Base-by-base conservation (phyloP, 2,888 invertebrate genomes). In the Sericinus montela region DNA sequence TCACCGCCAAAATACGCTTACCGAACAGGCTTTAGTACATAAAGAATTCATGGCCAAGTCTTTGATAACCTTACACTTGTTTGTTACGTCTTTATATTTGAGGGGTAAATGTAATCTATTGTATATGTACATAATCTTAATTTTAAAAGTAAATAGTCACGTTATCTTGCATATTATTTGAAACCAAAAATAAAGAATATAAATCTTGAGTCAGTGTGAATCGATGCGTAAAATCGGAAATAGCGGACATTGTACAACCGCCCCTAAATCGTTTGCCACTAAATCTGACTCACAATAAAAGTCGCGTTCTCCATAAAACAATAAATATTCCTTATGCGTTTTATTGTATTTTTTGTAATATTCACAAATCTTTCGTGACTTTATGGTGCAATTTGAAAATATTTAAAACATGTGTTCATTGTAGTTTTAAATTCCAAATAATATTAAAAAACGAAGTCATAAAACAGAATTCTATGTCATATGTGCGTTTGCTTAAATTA, bases 251-350 rank as follows among this genome's bases (percentile, higher is more conserved):
- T 65, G 70, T 63, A 55, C 65, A 59, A 60, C 70, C 59, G 56
- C 67, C 80, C 76, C 75, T 63, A 67, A 73, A 75, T 69, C 73
- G 78, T 72, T 82, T 72, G 74, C 62, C 65, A 72, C 72, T 84
- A 84, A 82, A 84, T 85, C 84, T 84, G 68, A 75, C 65, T 74
- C 72, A 76, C 82, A 72, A 85, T 86, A 81, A 86, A 85, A 75
- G 75, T 79, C 73, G 61, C 69, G 64, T 61, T 64, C 59, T 48
- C 67, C 72, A 80, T 81, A 80, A 76, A 78, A 80, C 76, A 76
- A 79, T 82, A 84, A 81, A 81, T 81, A 79, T 80, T 76, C 73
- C 69, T 69, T 75, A 68, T 74, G 71, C 74, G 72, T 76, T 80
- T 75, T 81, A 79, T 82, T 79, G 72, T 75, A 60, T 55, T 49